A percentile compares a stretch with the other conserved stretches of the same genome.
These are phyloP conservation scores for Gorsachius goisagi DNA, from an alignment of 2,113 vertebrate species.

Conservation along the genomic window DNA sequence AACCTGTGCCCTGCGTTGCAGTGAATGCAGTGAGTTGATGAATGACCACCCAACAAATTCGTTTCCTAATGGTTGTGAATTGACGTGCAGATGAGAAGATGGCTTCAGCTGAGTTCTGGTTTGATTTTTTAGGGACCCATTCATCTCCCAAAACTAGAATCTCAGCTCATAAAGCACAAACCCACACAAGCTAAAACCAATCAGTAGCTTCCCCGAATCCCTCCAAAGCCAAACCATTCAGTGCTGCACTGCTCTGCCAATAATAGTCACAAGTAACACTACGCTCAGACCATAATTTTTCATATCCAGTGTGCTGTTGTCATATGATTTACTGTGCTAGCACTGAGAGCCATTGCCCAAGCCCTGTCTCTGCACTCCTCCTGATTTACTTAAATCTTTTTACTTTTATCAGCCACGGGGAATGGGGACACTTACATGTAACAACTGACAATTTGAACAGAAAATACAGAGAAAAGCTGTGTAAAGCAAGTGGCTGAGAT, in stretches of 20 bases:
- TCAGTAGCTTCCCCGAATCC: conserved; percentile 20
- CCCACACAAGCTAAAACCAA: conserved; percentile 42
- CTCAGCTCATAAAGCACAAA: conserved; percentile 33
- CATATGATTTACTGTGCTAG: conserved; percentile 61
- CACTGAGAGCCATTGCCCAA: conserved; percentile 37
- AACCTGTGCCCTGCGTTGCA: not conserved
- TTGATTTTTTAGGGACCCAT: not conserved
- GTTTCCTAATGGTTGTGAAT: conserved; percentile 11
- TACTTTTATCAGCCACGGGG: conserved; percentile 76
- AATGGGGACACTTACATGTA: conserved; percentile 81
- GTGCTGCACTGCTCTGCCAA: conserved; percentile 18
- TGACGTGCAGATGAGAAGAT: not conserved
- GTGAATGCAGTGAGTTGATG: not conserved
- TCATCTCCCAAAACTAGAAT: conserved; percentile 26
- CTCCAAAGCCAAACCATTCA: conserved; percentile 40
- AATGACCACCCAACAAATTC: not conserved
- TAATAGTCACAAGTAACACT: conserved; percentile 71
- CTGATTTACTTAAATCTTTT: conserved; percentile 80
- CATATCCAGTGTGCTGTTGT: conserved; percentile 61
- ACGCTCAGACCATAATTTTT: conserved; percentile 66
- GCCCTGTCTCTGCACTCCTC: conserved; percentile 57
- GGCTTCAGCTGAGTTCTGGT: conserved; percentile 11
- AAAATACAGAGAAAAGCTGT: conserved; percentile 80
- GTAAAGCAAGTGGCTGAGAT: conserved; percentile 81
- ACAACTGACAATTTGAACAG: conserved; percentile 82